Percentiles rank a stretch among this genome's conserved stretches.
phyloP scores from a whole-genome alignment of 2,888 invertebrate genomes.

The Aricia artaxerxes region DNA sequence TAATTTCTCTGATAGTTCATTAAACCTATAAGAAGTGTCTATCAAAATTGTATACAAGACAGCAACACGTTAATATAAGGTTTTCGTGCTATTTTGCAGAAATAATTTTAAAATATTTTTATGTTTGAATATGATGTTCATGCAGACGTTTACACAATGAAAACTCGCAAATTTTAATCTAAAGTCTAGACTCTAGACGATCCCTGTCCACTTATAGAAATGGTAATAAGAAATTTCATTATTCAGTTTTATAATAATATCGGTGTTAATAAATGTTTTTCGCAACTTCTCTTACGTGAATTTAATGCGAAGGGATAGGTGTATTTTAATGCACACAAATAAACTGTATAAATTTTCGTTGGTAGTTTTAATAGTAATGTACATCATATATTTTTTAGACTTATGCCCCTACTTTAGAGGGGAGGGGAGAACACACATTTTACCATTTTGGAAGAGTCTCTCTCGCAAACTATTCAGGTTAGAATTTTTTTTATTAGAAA shows the following conservation, averaged over 20 bases:
- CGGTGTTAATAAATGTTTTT: background rate
- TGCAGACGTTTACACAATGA: background rate
- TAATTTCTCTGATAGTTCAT: too few relatives aligned
- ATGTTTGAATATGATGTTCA: background rate
- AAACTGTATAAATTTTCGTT: too few relatives aligned
- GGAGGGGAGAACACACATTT: too few relatives aligned
- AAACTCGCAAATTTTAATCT: background rate
- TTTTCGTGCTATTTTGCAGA: background rate
- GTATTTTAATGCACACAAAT: too few relatives aligned
- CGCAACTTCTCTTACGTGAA: background rate
- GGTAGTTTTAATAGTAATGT: too few relatives aligned
- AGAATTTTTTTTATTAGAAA: too few relatives aligned
- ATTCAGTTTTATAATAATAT: background rate
- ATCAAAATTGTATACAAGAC: background rate
- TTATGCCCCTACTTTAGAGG: too few relatives aligned
- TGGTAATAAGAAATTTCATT: background rate
- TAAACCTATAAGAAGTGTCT: too few relatives aligned
- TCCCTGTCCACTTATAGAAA: background rate
- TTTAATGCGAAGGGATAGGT: too few relatives aligned
- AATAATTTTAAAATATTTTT: background rate
- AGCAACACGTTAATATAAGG: background rate
- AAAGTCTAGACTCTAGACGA: slow-evolving; percentile 17
- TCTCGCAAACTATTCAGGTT: too few relatives aligned
- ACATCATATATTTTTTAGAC: too few relatives aligned
- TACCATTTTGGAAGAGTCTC: too few relatives aligned